Evolutionary conservation across 2,113 vertebrate species (phyloP).

Genomic region (Mustelus asterias): DNA sequence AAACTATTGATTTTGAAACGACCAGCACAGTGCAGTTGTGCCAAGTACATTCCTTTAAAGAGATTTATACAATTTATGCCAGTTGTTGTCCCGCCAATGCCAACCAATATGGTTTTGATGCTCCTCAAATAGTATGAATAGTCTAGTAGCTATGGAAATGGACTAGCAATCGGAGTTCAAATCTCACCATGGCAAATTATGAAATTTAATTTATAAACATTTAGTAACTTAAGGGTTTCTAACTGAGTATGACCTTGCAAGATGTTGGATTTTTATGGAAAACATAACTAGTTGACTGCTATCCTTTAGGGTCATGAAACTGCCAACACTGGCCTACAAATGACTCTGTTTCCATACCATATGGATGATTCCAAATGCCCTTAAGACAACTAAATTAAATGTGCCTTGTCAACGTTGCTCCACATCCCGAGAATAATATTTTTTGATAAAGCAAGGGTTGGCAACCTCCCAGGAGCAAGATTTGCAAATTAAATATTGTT

Average conservation of each 20-base stretch:
- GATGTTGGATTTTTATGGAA: background rate
- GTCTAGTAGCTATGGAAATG: background rate
- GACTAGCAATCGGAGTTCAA: background rate
- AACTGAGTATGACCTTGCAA: background rate
- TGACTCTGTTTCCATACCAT: background rate
- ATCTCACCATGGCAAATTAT: background rate
- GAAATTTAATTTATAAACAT: background rate
- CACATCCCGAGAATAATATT: background rate
- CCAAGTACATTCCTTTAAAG: background rate
- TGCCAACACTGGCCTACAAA: background rate
- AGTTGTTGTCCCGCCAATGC: background rate
- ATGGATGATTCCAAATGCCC: background rate
- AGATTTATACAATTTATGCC: background rate
- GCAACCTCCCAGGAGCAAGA: background rate
- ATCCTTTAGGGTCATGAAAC: background rate
- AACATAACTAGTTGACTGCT: background rate
- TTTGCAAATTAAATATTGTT: background rate
- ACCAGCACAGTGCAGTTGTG: background rate
- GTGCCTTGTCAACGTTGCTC: background rate
- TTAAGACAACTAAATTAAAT: background rate
- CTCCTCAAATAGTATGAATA: background rate
- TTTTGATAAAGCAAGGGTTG: background rate
- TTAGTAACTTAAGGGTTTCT: background rate
- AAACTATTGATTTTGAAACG: too few species aligned
- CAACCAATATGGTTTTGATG: background rate